Conservation (phyloP, 2,888 invertebrate species). For the Onthophagus sagittarius region DNA sequence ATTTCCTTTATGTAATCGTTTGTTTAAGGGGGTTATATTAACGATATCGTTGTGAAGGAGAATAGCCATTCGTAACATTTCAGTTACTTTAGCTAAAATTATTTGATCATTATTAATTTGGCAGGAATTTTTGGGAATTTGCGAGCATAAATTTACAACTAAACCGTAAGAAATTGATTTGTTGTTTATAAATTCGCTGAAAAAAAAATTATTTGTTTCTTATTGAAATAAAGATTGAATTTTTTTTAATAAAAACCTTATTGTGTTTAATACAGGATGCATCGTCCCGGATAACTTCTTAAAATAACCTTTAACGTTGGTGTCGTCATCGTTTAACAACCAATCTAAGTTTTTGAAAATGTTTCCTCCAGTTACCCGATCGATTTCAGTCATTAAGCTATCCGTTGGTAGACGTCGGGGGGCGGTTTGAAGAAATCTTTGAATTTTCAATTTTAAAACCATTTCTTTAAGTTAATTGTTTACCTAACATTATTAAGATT, state of each 20-base stretch:
- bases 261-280: conserved; percentile 64
- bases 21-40: not conserved
- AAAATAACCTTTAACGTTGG: conserved; percentile 86
- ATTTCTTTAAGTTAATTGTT: not conserved
- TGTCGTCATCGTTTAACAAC: conserved; percentile 90
- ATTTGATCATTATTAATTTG: conserved; percentile 73
- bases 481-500: no score
- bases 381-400: conserved; percentile 86
- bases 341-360: conserved; percentile 90
- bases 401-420: conserved; percentile 50
- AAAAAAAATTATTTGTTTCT: not conserved
- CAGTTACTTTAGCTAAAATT: conserved; percentile 87
- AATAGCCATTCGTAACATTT: conserved; percentile 90
- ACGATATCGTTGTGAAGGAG: conserved; percentile 6
- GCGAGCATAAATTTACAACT: not conserved
- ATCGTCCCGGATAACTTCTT: conserved; percentile 88
- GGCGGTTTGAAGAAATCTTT: not conserved
- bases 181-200: conserved; percentile 3
- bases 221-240: not conserved
- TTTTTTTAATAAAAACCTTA: not conserved
- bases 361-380: conserved; percentile 93
- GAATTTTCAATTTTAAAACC: not conserved
- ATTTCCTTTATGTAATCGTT: conserved; percentile 62
- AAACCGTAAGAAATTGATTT: not conserved
- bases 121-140: conserved; percentile 51